Evolutionary conservation across 2,888 invertebrate species (phyloP).

Genomic region (Litoditis marina): DNA sequence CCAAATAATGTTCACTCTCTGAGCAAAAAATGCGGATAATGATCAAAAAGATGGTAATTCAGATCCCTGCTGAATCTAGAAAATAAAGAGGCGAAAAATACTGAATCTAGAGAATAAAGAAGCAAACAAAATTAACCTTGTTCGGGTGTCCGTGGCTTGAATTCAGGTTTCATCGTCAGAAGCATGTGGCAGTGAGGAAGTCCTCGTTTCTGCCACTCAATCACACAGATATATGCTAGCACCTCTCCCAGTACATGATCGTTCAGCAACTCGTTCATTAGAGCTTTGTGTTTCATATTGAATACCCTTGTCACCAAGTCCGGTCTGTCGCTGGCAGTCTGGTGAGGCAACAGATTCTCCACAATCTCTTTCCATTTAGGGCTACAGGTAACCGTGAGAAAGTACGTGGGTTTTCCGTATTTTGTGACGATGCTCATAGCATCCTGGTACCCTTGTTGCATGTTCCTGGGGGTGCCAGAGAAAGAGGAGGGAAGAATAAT

Average conservation of each 20-base stretch:
- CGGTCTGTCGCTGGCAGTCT: conserved; percentile 43
- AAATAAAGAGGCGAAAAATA: no score
- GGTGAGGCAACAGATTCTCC: conserved; percentile 28
- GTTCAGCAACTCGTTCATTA: conserved; percentile 42
- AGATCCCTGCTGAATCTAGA: no score
- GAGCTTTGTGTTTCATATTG: conserved; percentile 32
- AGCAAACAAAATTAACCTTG: not conserved
- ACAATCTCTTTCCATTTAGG: conserved; percentile 57
- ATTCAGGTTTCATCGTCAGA: conserved; percentile 44
- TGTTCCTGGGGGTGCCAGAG: conserved; percentile 61
- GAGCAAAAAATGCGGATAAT: no score
- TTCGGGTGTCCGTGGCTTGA: conserved; percentile 22
- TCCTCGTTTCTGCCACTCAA: conserved; percentile 60
- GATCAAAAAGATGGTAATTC: no score
- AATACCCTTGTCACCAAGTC: conserved; percentile 54
- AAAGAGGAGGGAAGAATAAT: conserved; percentile 51
- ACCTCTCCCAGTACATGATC: conserved; percentile 40
- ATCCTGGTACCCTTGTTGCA: conserved; percentile 47
- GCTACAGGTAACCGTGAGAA: conserved; percentile 61
- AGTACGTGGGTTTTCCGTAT: conserved; percentile 53
- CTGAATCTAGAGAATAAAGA: no score
- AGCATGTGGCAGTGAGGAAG: conserved; percentile 56
- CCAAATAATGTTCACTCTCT: no score
- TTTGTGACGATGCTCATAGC: conserved; percentile 49
- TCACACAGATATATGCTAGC: conserved; percentile 37